Percentiles rank a stretch among this genome's conserved stretches.
Evolutionary conservation across 2,797 vertebrate species (phyloP).

Genomic region (Dermochelys coriacea): DNA sequence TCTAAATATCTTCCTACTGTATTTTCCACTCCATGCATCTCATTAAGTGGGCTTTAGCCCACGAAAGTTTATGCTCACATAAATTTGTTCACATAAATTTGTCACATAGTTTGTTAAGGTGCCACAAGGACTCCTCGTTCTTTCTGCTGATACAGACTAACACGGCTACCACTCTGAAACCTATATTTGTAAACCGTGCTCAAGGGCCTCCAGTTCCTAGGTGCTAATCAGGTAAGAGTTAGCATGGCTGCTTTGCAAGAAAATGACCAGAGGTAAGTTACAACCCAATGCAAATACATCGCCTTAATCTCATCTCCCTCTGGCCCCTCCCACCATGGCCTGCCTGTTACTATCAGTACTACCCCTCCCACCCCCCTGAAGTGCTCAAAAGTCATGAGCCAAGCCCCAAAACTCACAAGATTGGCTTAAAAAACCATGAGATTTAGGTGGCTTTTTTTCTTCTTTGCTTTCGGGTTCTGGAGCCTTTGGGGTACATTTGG

Average conservation of each 20-base stretch:
- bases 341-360: background rate
- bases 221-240: background rate
- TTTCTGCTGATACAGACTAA: too few species aligned
- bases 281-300: background rate
- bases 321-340: background rate
- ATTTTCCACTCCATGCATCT: too few species aligned
- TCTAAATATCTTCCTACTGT: too few species aligned
- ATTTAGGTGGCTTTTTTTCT: background rate
- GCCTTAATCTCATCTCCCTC: background rate
- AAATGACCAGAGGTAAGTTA: background rate
- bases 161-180: too few species aligned
- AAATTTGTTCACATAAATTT: too few species aligned
- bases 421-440: background rate
- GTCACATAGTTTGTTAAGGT: too few species aligned
- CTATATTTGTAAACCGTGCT: background rate
- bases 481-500: background rate
- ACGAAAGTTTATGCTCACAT: too few species aligned
- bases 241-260: background rate
- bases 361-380: background rate
- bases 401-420: background rate
- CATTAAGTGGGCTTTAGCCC: too few species aligned
- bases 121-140: too few species aligned
- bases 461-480: background rate
- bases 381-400: background rate
- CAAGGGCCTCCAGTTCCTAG: background rate